A percentile compares a stretch with the other conserved stretches of the same genome.
Evolutionary conservation across 1,140 invertebrate genomes (phyloP).

Genomic region (Apis cerana): DNA sequence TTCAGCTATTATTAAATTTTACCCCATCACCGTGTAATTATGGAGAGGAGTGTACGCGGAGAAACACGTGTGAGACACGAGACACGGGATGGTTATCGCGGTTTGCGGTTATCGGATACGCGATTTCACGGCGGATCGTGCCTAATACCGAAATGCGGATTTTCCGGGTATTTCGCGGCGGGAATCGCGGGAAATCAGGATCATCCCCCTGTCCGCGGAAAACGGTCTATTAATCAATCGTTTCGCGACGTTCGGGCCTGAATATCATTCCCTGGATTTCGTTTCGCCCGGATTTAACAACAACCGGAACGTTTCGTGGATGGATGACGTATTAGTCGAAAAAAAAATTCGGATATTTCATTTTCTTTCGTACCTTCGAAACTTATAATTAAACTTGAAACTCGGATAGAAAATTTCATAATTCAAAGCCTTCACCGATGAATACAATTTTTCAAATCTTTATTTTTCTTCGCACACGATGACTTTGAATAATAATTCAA

Average conservation of each 20-base stretch:
- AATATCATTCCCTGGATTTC: conserved; percentile 17
- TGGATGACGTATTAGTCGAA: neutral
- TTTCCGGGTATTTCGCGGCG: conserved; percentile 50
- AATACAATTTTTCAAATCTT: too few species aligned
- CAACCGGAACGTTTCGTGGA: too few species aligned
- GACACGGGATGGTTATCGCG: conserved; percentile 47
- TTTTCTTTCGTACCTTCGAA: too few species aligned
- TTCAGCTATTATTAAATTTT: too few species aligned
- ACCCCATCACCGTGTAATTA: too few species aligned
- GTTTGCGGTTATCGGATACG: conserved; percentile 55
- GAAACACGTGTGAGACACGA: conserved; percentile 19
- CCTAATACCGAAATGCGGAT: conserved; percentile 53
- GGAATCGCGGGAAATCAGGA: conserved; percentile 45
- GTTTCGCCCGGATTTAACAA: neutral
- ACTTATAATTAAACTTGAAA: too few species aligned
- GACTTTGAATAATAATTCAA: too few species aligned
- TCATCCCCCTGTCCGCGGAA: conserved; percentile 20
- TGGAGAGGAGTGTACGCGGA: neutral
- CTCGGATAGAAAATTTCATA: too few species aligned
- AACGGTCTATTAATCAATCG: conserved; percentile 53
- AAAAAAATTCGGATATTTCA: neutral
- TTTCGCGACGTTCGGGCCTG: neutral
- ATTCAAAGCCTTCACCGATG: too few species aligned
- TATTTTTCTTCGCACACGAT: too few species aligned
- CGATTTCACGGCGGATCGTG: conserved; percentile 52